Evolutionary conservation across 2,888 invertebrate species (phyloP), one percentile per base, ranked within the genome.

Genomic region (Netelia inedita): DNA sequence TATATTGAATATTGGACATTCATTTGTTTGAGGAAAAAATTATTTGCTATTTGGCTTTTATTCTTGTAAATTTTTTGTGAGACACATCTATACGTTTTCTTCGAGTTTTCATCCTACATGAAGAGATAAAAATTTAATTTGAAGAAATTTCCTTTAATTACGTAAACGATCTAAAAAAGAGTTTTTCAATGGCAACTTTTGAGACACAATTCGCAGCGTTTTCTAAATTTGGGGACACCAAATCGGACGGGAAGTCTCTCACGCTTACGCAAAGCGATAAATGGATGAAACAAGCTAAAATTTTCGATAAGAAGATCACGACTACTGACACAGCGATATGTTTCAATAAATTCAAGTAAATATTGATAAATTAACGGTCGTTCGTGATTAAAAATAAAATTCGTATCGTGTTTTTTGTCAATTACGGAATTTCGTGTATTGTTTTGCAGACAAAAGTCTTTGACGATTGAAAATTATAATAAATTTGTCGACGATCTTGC

Each of bases 231-330:
- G 94, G 94, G 0, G 94, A 94, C 87, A 91, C 91, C 14, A 93
- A 93, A 82, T 92, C 93, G 23, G 93, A 93, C 78, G 94, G 94
- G 0, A 94, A 91, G 81, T 85, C 89, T 21, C 92, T 94, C 79
- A 93, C 94, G 6, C 90, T 94, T 23, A 92, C 93, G 3, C 94
- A 94, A 85, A 92, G 93, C 61, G 94, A 94, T 89, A 94, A 94
- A 88, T 94, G 94, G 94, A 93, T 94, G 91, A 94, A 94, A 82
- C 94, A 94, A 85, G 94, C 94, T 11, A 93, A 93, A 87, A 92
- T 94, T 23, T 93, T 94, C 66, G 94, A 94, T 68, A 94, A 94
- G 87, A 94, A 92, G 73, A 88, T 94, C 69, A 94, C 94, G 23
- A 94, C 94, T 11, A 94, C 94, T 1, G 94, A 94, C 87, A 94